Percentiles rank a stretch among this genome's conserved stretches.
These are phyloP conservation scores for Etheostoma nigrum DNA, from an alignment of 2,797 vertebrate species.

Conservation along the genomic window DNA sequence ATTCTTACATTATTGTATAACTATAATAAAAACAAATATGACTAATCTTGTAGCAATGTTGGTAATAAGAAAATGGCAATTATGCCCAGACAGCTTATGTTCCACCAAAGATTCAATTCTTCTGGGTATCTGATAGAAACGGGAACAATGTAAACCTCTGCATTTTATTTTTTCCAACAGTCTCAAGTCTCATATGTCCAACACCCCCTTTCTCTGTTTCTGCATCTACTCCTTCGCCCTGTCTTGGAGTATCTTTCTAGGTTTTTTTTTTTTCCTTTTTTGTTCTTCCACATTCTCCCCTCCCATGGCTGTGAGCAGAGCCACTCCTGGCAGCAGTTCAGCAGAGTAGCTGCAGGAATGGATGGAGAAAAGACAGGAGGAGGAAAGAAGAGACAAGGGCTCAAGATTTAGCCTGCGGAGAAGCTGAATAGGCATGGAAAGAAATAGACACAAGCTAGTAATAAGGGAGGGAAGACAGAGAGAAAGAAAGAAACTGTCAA, in stretches of 20 bases:
- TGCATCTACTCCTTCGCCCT: background rate
- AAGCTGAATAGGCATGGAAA: slow-evolving; percentile 59
- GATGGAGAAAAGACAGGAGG: slow-evolving; percentile 41
- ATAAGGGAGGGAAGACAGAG: slow-evolving; percentile 30
- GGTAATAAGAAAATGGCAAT: too few species aligned
- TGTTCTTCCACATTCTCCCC: background rate
- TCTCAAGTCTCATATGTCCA: background rate
- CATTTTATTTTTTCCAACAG: background rate
- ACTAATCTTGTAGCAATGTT: background rate
- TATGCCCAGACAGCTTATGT: background rate
- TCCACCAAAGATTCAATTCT: background rate
- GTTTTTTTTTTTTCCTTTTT: too few species aligned
- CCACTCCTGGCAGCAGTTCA: slow-evolving; percentile 58
- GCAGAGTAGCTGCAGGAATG: slow-evolving; percentile 56
- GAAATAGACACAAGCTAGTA: slow-evolving; percentile 42
- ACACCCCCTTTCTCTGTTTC: background rate
- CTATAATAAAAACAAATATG: background rate
- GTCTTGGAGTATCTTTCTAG: slow-evolving; percentile 1
- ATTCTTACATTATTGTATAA: background rate
- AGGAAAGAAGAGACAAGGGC: slow-evolving; percentile 31
- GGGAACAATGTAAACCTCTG: background rate
- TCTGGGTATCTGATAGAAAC: background rate
- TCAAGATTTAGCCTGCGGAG: slow-evolving; percentile 69
- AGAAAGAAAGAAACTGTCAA: slow-evolving; percentile 37
- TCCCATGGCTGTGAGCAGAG: slow-evolving; percentile 44